Evolutionary conservation across 2,797 vertebrate genomes (phyloP), one percentile per base, ranked within the genome.

Genomic region (Liasis olivaceus): DNA sequence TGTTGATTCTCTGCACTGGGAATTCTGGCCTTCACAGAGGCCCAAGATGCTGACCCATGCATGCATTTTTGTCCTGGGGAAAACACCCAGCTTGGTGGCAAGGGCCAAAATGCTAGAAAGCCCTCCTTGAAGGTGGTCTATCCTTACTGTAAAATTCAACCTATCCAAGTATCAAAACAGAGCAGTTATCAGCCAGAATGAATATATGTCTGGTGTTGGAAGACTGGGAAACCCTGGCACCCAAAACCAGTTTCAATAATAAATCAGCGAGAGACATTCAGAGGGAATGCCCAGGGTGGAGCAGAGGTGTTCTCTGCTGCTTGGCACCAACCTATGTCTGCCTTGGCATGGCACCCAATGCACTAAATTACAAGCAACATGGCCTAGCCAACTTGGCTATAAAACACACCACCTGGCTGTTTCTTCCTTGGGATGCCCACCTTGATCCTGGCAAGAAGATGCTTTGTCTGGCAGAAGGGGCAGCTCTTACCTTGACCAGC

Each of bases 401-500:
- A n/a, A 12, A 66, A 28, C 26, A 20, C 20, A 54, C 28, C 2
- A 7, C 31, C 11, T 28, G 36, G 22, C 77, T 22, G 1, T 14
- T 20, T 56, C n/a, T 31, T 11, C 58, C 28, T 13, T 62, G n/a
- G 36, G 13, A 24, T 84, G 72, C 77, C 36, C 28, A 62, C 64
- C 17, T 28, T 59, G 5, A 64, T 11, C 28, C 0, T 24, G 54
- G 24, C 54, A n/a, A 85, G 47, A 12, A 13, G 63, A 20, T 9
- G 26, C 42, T 54, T 5, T 0, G 0, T n/a, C 60, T 28, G 14
- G 51, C 2, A 14, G 24, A 31, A 28, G 15, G 24, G 26, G 31
- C 14, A 1, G 24, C 0, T 24, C 59, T 17, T 95, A 99, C 99
- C 98, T 99, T 99, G 90, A 99, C 98, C 54, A 99, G 98, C 98